phyloP scores from a whole-genome alignment of 2,888 invertebrate species.

The Synergus itoensis region DNA sequence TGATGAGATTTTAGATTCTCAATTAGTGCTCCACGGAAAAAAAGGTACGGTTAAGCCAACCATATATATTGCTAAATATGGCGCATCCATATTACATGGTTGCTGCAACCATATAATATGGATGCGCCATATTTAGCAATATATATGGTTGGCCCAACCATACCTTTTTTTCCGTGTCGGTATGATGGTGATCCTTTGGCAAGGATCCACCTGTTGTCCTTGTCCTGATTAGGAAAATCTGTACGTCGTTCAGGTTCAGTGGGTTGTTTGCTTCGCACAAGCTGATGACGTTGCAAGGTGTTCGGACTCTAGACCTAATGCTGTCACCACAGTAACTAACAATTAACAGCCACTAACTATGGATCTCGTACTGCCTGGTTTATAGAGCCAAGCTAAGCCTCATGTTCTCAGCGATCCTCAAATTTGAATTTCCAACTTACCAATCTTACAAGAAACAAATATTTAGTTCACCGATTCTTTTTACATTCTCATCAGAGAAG shows the following conservation, averaged over 20 bases:
- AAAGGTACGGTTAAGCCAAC: no score
- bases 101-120: no score
- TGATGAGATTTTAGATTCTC: no score
- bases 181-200: slow-evolving; percentile 5
- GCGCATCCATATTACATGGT: no score
- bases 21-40: no score
- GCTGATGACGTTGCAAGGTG: slow-evolving; percentile 19
- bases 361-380: not conserved
- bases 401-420: not conserved
- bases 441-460: no score
- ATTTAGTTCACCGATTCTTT: no score
- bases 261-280: slow-evolving; percentile 32
- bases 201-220: slow-evolving; percentile 66
- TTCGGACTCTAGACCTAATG: slow-evolving; percentile 64
- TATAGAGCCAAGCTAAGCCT: not conserved
- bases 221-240: slow-evolving; percentile 54
- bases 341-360: slow-evolving; percentile 59
- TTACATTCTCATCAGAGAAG: no score
- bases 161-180: no score
- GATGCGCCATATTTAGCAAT: no score
- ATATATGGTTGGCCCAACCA: no score
- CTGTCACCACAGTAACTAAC: slow-evolving; percentile 67
- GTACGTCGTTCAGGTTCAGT: slow-evolving; percentile 44
- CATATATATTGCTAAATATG: no score
- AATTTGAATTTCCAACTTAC: not conserved